Evolutionary conservation across 2,888 invertebrate genomes (phyloP), one percentile per base, ranked within the genome.

Genomic region (Plagiodera versicolora): DNA sequence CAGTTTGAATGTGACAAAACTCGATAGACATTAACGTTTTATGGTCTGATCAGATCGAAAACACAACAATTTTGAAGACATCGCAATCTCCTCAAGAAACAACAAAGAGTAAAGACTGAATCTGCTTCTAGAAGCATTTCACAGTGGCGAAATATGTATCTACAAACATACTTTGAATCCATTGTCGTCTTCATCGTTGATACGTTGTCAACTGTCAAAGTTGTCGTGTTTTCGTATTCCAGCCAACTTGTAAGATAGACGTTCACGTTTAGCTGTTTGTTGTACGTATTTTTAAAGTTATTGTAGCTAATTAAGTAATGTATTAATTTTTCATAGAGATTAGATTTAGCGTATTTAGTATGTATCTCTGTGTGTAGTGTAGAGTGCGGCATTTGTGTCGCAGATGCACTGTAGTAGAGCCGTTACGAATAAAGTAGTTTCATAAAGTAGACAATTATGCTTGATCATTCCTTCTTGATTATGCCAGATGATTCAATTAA

Each of bases 371-470:
- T 79, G 79, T 79, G 80, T 80, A 80, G 80, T 77, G 78, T 80
- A 80, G 79, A 72, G 74, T 74, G 77, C 71, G 71, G 63, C 61
- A 71, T 60, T 63, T 65, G 75, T 74, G 76, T 74, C 77, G 76
- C 76, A 73, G 69, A 76, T 82, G 82, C 82, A 82, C 82, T 82
- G 81, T 82, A 81, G 79, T 78, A 80, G 80, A 81, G 81, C 80
- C 79, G 80, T 82, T 81, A 78, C 77, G 77, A 82, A 82, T 82
- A 83, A 83, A 82, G 82, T 83, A 83, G 83, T 81, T 81, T 81
- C 79, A 80, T 80, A 80, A 79, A 81, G 82, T 82, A 82, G 82
- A 69, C 62, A 58, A 77, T 53, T 78, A 80, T 80, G 81, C 81
- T 81, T 81, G 81, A 77, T 79, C 75, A 77, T 72, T 65, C 65